Conservation (phyloP, 64 coral and sea anemone genomes). For the Acropora yongei region DNA sequence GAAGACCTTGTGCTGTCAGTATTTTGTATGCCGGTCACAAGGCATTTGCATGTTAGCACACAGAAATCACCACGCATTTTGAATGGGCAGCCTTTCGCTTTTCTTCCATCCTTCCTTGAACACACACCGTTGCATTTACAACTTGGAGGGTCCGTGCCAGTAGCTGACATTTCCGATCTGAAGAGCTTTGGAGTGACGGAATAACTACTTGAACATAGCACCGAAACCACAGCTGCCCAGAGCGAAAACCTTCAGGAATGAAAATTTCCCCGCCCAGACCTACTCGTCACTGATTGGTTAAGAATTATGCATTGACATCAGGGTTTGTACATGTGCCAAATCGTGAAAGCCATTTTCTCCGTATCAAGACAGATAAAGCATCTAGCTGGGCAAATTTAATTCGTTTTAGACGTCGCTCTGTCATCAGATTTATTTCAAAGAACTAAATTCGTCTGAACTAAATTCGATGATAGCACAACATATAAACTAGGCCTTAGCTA, state of each 20-base stretch:
- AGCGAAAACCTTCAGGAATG: not conserved
- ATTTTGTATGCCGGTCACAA: not conserved
- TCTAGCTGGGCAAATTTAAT: too few relatives aligned
- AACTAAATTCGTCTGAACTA: too few relatives aligned
- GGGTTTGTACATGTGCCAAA: not conserved
- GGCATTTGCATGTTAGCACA: not conserved
- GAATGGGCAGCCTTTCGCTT: not conserved
- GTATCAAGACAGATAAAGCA: too few relatives aligned
- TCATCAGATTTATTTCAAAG: too few relatives aligned
- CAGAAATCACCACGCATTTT: not conserved
- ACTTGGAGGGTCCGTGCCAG: not conserved
- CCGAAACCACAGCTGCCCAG: not conserved
- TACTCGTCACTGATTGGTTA: not conserved
- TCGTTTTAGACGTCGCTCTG: too few relatives aligned
- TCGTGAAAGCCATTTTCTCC: not conserved
- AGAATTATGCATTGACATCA: not conserved
- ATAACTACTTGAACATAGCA: not conserved
- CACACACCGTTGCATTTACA: not conserved
- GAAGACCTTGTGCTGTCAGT: too few relatives aligned
- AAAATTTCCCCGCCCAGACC: not conserved
- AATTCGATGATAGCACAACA: too few relatives aligned
- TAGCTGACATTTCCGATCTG: too few relatives aligned
- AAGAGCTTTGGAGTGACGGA: not conserved
- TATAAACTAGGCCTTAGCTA: too few relatives aligned
- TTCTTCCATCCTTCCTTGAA: not conserved